Percentiles rank a stretch among this genome's conserved stretches.
These are phyloP conservation scores for Lontra canadensis DNA, from an alignment of 2,113 vertebrate species.

Conservation along the genomic window DNA sequence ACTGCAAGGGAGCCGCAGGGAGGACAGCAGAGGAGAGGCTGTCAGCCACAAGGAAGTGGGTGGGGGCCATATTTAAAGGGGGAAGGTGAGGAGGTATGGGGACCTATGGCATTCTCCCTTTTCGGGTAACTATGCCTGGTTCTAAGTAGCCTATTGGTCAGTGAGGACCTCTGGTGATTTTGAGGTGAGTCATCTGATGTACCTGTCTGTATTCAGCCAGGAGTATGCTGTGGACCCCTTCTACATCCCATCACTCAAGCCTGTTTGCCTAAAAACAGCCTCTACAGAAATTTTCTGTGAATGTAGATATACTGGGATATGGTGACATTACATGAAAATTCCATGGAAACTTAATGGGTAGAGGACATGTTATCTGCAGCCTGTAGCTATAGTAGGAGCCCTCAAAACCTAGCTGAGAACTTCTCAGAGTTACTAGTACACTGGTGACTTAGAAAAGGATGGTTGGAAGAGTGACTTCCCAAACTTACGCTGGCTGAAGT, in stretches of 20 bases:
- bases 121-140: neutral
- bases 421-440: neutral
- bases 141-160: neutral
- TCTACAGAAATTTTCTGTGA: neutral
- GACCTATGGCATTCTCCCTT: neutral
- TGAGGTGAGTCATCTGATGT: neutral
- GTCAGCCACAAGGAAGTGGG: neutral
- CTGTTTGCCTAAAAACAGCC: neutral
- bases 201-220: neutral
- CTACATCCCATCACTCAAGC: neutral
- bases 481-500: neutral
- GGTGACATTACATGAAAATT: neutral
- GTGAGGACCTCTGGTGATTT: neutral
- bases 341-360: neutral
- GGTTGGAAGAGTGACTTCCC: neutral
- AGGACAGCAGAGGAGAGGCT: neutral
- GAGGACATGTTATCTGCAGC: neutral
- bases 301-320: neutral
- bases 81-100: neutral
- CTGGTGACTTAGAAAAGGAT: neutral
- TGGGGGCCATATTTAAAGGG: neutral
- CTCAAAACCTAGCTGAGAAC: neutral
- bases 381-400: neutral
- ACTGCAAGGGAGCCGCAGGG: neutral
- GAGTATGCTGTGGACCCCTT: neutral